Base-by-base conservation (phyloP, 2,113 vertebrate genomes). In the Oxyura jamaicensis region DNA sequence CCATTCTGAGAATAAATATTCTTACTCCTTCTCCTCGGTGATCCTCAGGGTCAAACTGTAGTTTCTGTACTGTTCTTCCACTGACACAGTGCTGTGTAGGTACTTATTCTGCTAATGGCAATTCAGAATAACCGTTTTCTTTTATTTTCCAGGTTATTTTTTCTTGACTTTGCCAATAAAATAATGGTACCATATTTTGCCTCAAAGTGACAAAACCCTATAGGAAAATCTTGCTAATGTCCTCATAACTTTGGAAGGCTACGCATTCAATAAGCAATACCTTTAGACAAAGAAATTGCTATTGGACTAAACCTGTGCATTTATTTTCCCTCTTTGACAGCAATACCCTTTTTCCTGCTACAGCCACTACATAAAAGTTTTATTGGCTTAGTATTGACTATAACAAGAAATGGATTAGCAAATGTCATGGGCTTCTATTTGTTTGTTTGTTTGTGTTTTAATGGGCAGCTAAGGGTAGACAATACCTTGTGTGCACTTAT, bases 261-360 rank as follows among this genome's bases (percentile, higher is more conserved):
- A 5, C 46, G 20, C 21, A 48, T 3, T 39, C 81, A 66, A 35
- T 53, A 35, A 46, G 14, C 50, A 52, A 59, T n/a, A 72, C 58
- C 71, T 72, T 82, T 60, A 28, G 35, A 59, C 29, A 65, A 59
- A 76, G 58, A 42, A 60, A 67, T 44, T 69, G 39, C 59, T 62
- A 1, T 17, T 86, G 72, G 77, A 35, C 35, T 83, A 73, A 83
- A 86, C 31, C 59, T 36, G 6, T 62, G 66, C 71, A 39, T 50
- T 84, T 74, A 41, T 68, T 84, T 55, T 84, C 50, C 91, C 73
- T 67, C 85, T 67, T 67, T 88, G 92, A 67, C 59, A 77, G 39
- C 42, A 72, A 90, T 17, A 55, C 2, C 67, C 46, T 29, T 90
- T 29, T 78, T 31, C 53, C 41, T 78, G 59, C 66, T 83, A 62